Conservation (phyloP, 2,797 vertebrate genomes). For the Acipenser transmontanus region DNA sequence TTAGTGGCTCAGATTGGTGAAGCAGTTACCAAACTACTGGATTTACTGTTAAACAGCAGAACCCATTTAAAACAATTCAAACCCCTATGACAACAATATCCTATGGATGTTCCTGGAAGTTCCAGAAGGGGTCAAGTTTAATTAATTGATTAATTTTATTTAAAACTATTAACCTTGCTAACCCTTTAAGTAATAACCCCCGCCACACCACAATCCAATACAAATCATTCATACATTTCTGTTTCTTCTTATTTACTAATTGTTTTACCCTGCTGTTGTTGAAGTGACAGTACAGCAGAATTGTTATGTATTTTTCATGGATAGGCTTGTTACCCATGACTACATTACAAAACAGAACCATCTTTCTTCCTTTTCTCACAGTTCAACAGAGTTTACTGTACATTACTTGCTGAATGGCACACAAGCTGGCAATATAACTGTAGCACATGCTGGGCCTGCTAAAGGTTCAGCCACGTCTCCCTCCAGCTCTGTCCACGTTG, state of each 20-base stretch:
- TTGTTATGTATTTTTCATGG: constrained; percentile 36
- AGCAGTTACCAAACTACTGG: no score
- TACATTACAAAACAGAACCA: constrained; percentile 5
- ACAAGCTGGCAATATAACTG: constrained; percentile 87
- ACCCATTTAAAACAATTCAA: no score
- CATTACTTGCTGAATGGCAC: constrained; percentile 93
- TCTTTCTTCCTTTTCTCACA: not conserved
- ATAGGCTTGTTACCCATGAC: constrained; percentile 41
- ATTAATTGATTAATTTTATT: no score
- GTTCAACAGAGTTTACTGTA: constrained; percentile 39
- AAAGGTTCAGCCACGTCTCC: constrained; percentile 95
- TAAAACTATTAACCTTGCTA: no score
- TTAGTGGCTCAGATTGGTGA: no score
- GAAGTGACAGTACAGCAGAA: constrained; percentile 29
- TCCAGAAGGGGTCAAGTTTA: no score
- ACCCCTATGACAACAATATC: no score
- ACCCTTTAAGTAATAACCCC: constrained; percentile 48
- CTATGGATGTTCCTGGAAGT: no score
- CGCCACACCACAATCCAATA: constrained; percentile 65
- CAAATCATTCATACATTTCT: constrained; percentile 70
- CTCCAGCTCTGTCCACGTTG: constrained; percentile 93
- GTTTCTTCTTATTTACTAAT: constrained; percentile 5
- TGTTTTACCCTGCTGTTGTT: constrained; percentile 19
- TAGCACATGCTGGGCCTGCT: constrained; percentile 90
- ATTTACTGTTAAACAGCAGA: no score